Base-by-base conservation (phyloP, 2,888 invertebrate genomes). In the Frankliniella intonsa region DNA sequence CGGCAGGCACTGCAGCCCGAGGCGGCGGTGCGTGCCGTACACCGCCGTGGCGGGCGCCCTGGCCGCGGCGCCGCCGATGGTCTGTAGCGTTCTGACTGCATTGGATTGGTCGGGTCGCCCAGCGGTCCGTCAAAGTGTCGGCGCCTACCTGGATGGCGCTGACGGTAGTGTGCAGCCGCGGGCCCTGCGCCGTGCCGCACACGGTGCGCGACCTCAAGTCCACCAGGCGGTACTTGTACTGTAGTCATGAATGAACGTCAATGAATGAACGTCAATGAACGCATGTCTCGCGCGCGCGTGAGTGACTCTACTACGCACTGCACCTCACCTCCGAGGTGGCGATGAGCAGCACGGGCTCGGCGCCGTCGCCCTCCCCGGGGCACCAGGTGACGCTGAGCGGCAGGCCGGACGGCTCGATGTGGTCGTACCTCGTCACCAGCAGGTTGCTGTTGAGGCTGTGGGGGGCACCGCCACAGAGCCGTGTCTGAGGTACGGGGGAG, bases 151-250 rank as follows among this genome's bases (percentile, higher is more conserved):
- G 86, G 85, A 92, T 87, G 84, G 87, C 88, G 80, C 86, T 86
- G 12, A 94, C 90, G 0, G 93, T 92, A 14, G 90, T 87, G 55
- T 92, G 92, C 87, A 90, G 93, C 3, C 92, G 90, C n/a, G 94
- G 94, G 0, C 93, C 93, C 50, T 93, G 88, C 55, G 90, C 88
- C 3, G 93, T 92, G n/a, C 91, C 89, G 83, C 92, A 88, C n/a
- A 92, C 92, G 90, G 91, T 91, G 82, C 91, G 91, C 0, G 92
- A 92, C 3, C 88, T 87, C 81, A 91, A 90, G 87, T 93, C 92
- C 81, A 92, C 87, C 80, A 93, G 87, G 87, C 93, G 94, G 85
- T 92, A 92, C 88, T 95, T 95, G 86, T 89, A 90, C 92, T 93
- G 69, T 14, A n/a, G 0, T 14, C 62, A 38, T 38, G 62, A n/a